Percentiles rank a stretch among this genome's conserved stretches.
phyloP scores from a whole-genome alignment of 2,797 vertebrate genomes.

The Luscinia megarhynchos region DNA sequence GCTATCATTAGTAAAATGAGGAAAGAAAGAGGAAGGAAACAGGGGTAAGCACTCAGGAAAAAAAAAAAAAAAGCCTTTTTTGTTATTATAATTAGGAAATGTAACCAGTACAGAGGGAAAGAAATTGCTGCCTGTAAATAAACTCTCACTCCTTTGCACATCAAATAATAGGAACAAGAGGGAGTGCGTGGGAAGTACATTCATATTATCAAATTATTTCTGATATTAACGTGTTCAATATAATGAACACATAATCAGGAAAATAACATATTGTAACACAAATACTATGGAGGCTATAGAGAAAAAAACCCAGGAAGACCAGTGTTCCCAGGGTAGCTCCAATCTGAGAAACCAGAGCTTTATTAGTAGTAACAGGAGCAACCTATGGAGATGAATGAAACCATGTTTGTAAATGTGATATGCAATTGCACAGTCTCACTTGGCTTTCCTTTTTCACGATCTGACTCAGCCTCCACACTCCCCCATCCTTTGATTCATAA shows the following conservation, averaged over 20 bases:
- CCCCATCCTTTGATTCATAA: constrained; percentile 62
- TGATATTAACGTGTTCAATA: not conserved
- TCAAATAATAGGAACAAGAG: not conserved
- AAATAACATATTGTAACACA: not conserved
- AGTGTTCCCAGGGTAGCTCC: not conserved
- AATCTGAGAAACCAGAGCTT: constrained; percentile 18
- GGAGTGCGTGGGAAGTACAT: not conserved
- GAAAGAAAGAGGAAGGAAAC: not conserved
- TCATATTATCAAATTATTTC: not conserved
- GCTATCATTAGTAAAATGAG: not conserved
- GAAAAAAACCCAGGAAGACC: not conserved
- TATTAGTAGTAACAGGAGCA: constrained; percentile 49
- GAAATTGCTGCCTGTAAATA: not conserved
- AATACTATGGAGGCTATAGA: not conserved
- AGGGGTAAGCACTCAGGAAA: not conserved
- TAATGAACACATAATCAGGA: not conserved
- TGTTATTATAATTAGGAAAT: not conserved
- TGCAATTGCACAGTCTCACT: not conserved
- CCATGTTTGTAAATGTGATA: constrained; percentile 22
- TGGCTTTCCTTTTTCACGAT: not conserved
- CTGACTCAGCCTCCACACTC: constrained; percentile 60
- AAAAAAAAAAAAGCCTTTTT: not conserved
- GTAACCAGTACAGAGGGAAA: not conserved
- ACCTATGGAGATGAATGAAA: constrained; percentile 53
- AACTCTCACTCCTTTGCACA: not conserved